Conservation (phyloP, 2,797 vertebrate genomes). For the Pipistrellus nathusii region DNA sequence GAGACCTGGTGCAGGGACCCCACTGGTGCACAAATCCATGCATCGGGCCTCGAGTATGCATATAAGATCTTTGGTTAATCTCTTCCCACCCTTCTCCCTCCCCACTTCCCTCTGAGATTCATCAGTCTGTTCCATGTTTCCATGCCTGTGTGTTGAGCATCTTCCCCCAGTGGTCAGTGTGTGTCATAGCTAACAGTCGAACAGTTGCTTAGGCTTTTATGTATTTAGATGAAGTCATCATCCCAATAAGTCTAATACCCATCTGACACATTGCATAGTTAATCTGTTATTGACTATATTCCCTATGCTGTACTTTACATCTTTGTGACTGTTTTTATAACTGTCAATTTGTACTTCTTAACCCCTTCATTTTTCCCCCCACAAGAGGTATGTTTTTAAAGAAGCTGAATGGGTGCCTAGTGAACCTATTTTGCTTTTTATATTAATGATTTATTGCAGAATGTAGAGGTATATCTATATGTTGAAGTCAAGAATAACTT, state of each 20-base stretch:
- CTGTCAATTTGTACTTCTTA: neutral
- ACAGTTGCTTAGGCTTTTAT: too few species aligned
- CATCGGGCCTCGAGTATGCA: too few species aligned
- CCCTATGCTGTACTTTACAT: neutral
- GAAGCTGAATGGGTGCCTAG: neutral
- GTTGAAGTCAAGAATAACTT: neutral
- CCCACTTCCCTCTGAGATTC: too few species aligned
- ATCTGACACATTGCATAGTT: neutral
- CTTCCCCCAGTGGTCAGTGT: too few species aligned
- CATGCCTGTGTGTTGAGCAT: too few species aligned
- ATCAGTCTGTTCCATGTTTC: too few species aligned
- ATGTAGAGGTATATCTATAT: neutral
- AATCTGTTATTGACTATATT: neutral
- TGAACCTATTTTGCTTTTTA: conserved; percentile 14
- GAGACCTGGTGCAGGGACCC: too few species aligned
- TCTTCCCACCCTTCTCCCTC: too few species aligned
- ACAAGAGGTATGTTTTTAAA: conserved; percentile 10
- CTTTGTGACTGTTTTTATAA: neutral
- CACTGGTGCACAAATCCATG: too few species aligned
- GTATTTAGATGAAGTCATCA: neutral
- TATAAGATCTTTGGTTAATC: too few species aligned
- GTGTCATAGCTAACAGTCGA: too few species aligned
- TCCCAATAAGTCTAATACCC: neutral
- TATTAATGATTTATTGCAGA: neutral
- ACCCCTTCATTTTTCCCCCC: neutral